These are phyloP conservation scores for Dermochelys coriacea DNA, from an alignment of 2,797 vertebrate species.

Conservation along the genomic window DNA sequence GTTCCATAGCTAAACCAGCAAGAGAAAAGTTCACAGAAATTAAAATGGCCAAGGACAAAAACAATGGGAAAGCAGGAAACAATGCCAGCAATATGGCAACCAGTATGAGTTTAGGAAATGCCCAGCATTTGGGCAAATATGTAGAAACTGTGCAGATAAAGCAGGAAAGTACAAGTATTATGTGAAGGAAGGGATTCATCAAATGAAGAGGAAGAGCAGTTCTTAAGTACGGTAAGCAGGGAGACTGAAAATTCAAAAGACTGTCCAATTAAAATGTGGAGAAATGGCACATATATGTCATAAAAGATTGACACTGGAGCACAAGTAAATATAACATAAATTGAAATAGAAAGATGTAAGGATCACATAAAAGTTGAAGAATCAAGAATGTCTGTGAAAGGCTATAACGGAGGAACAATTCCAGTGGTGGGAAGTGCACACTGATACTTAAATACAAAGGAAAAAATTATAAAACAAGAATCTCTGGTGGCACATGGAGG, in stretches of 20 bases:
- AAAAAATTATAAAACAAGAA: background rate
- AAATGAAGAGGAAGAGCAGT: background rate
- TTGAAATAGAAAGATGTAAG: background rate
- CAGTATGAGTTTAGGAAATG: background rate
- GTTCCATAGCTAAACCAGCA: background rate
- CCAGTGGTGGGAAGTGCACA: background rate
- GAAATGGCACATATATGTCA: background rate
- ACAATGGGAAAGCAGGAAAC: background rate
- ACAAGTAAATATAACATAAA: background rate
- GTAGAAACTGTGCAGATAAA: background rate
- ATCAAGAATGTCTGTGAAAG: background rate
- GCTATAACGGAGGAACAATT: background rate
- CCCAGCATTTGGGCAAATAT: background rate
- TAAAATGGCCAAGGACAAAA: background rate
- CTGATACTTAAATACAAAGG: background rate
- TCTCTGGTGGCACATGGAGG: background rate
- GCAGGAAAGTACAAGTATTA: background rate
- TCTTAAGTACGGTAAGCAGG: background rate
- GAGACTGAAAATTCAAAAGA: background rate
- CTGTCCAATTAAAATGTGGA: background rate
- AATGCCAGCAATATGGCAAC: background rate
- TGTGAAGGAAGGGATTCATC: background rate
- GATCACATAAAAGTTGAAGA: background rate
- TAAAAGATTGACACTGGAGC: no score
- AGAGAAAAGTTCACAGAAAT: background rate